Base-by-base conservation (phyloP, 2,888 invertebrate species). In the Thera obeliscata region DNA sequence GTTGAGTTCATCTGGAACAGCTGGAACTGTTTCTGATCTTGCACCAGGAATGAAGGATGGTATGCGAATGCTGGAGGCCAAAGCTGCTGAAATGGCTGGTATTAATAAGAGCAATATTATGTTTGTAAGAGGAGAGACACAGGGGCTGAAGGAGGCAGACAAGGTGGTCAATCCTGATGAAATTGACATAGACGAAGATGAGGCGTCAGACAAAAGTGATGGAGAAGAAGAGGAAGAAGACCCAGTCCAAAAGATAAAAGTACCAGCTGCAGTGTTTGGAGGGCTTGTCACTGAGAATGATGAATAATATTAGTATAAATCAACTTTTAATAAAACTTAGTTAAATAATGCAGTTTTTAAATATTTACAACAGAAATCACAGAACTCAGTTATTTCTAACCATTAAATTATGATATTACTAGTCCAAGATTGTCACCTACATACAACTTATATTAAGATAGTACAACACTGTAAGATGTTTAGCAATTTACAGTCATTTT, bases 221-320 rank as follows among this genome's bases (percentile, higher is more conserved):
- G 95, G 22, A 22, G 22, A 95, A 6, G 95, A 94, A 22, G 65
- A n/a, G n/a, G n/a, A 66, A 87, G 95, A 95, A 70, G 93, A 97
- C 72, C 96, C 96, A 46, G 95, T 98, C 64, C 97, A 98, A 83
- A 96, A 98, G 84, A 97, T 98, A 89, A 94, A 94, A 41, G 95
- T 99, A 74, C 99, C 99, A 48, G 95, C 96, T 56, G 97, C 98
- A 90, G 98, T 99, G 2, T 99, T 99, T 94, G 99, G 99, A 69
- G 95, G 97, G 74, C 94, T 98, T 73, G 85, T 93, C 8, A 77
- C 91, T 61, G 85, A 85, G 58, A 77, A 76, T 70, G 80, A 84
- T 66, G 81, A 76, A 78, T 71, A 67, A 62, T 70, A 54, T 66
- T 62, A 75, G 81, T 84, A 82, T 85, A 85, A 84, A 86, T 81